Base-by-base conservation (phyloP, 2,797 vertebrate species). In the Mormyrus proboscirostris region DNA sequence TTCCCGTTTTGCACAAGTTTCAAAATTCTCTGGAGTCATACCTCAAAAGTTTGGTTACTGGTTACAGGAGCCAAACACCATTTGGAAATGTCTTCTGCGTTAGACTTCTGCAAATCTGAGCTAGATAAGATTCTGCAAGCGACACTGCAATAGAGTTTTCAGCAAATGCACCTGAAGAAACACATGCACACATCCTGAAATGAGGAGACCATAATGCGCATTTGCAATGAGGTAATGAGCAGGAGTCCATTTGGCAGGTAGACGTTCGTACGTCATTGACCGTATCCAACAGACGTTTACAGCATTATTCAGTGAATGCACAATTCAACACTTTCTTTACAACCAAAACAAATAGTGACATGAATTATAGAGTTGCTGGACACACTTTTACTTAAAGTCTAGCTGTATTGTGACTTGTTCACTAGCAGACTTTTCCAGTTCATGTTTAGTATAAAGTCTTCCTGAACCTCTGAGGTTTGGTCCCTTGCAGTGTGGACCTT, bases 371-470 rank as follows among this genome's bases (percentile, higher is more conserved):
- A 73, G 38, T 82, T 44, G 76, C 41, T 19, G 76, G 76, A 16
- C 41, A 82, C 41, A 1, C 41, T 73, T 82, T 47, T 82, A n/a
- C 38, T 82, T 3, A 82, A 47, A 82, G 38, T 47, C 16, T 79
- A 41, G 16, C 73, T 44, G 16, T 79, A 16, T 44, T 79, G 73
- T 82, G 38, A 44, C 41, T n/a, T 79, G 38, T 73, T 79, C 73
- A n/a, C 73, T 47, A 50, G 49, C 47, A 51, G 22, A 47, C 22
- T 51, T n/a, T 41, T n/a, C 73, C 73, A 44, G 44, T 22, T 47
- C 22, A 50, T 84, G 44, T 84, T 84, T 50, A 90, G n/a, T 62
- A 55, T 83, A 69, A 88, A 90, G 49, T 88, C 69, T 83, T 50
- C 41, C 86, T 90, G 38, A 86, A 29, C 12, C 22, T 50, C 44